These are phyloP conservation scores for Drosophila miranda DNA, from an alignment of 1,140 invertebrate genomes.

Conservation along the genomic window DNA sequence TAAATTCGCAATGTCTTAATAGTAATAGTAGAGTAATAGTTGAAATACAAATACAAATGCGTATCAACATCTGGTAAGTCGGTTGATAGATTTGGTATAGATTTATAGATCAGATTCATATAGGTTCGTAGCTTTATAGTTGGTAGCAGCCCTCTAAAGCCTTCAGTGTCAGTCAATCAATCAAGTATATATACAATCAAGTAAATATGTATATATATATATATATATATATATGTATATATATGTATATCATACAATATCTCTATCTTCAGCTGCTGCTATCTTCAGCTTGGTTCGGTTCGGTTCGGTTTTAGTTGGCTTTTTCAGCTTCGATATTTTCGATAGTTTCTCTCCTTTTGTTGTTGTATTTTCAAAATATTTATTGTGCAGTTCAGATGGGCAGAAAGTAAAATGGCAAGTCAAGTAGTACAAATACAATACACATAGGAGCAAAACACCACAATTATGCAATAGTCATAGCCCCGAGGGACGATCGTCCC, in stretches of 20 bases:
- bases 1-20: constrained; percentile 73
- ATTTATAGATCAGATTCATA: constrained; percentile 26
- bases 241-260: constrained; percentile 36
- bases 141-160: constrained; percentile 57
- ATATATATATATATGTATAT: constrained; percentile 32
- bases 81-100: constrained; percentile 40
- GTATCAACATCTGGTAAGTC: constrained; percentile 59
- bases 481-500: too few relatives aligned
- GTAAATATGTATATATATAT: constrained; percentile 17
- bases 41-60: constrained; percentile 58
- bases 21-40: constrained; percentile 38
- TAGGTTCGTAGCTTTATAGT: constrained; percentile 45
- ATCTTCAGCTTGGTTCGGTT: constrained; percentile 18
- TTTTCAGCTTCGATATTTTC: constrained; percentile 16
- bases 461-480: constrained; percentile 22
- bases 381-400: constrained; percentile 79
- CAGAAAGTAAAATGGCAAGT: constrained; percentile 82
- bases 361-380: constrained; percentile 61
- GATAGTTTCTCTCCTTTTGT: constrained; percentile 23
- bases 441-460: constrained; percentile 37
- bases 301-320: constrained; percentile 15
- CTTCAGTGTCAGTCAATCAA: constrained; percentile 82
- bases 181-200: constrained; percentile 33
- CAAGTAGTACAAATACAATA: constrained; percentile 62
- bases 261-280: constrained; percentile 20